Evolutionary conservation across 2,888 invertebrate species (phyloP), one percentile per base, ranked within the genome.

Genomic region (Yponomeuta evonymella): DNA sequence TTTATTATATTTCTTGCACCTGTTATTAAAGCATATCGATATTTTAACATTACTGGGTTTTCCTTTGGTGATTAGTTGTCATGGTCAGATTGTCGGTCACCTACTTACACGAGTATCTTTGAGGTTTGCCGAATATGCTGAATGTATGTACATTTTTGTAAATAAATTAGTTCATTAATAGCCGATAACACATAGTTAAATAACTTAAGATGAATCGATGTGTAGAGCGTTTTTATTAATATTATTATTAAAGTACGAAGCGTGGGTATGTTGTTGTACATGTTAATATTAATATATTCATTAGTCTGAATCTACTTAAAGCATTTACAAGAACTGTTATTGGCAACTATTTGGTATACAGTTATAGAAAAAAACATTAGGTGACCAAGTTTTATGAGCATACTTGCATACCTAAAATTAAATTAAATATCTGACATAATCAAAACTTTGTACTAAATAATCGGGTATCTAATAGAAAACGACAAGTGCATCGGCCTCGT

Each of bases 71-170:
- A 67, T 67, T 68, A 63, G 36, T 72, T 64, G 33, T 67, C 67
- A n/a, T 62, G 62, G 64, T 23, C 29, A 23, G 51, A 58, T 58
- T 58, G 15, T 58, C 51, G 51, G 12, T 58, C 15, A 15, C 15
- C 51, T 69, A 33, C 43, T 51, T 29, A 30, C 51, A 51, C 23
- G 36, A 65, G 65, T 58, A 58, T 58, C 51, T 12, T 15, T 15
- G 51, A 58, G 51, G 65, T 29, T 33, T 33, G 65, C 30, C 43
- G 15, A 15, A 36, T n/a, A 48, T 48, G 30, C 48, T 15, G 48
- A 68, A 23, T 30, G 75, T 48, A 63, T 89, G 89, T 90, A 90
- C 82, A 89, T 87, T 88, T 9, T 79, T 90, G 90, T 90, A 90
- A 85, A 90, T 88, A 58, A 58, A 12, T 4, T 58, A 58, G 15